Percentiles rank a stretch among this genome's conserved stretches.
phyloP scores from a whole-genome alignment of 2,113 vertebrate genomes.

The Catagonus wagneri region DNA sequence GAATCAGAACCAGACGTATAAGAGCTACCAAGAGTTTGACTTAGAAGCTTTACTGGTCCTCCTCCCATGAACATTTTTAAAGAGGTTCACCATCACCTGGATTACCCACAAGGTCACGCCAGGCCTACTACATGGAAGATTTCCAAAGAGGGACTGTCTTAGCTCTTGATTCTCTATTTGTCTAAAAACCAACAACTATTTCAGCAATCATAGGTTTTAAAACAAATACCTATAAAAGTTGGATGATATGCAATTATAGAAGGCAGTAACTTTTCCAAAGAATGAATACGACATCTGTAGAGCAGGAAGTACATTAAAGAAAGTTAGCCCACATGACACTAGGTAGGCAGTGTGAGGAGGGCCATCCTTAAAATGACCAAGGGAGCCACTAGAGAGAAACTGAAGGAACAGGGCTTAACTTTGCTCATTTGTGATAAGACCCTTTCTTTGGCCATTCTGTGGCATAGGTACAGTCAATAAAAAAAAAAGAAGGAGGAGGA shows the following conservation, averaged over 20 bases:
- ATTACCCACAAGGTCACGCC: background rate
- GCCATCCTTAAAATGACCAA: background rate
- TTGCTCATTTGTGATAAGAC: background rate
- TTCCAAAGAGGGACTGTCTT: background rate
- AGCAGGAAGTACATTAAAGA: background rate
- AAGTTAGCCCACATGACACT: background rate
- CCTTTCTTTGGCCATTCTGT: background rate
- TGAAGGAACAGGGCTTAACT: background rate
- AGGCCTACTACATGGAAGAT: background rate
- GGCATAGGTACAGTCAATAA: background rate
- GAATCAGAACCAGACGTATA: background rate
- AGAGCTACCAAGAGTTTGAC: background rate
- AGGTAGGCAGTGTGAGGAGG: background rate
- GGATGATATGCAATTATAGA: background rate
- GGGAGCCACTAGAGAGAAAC: background rate
- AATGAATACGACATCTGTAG: background rate
- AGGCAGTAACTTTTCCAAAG: background rate
- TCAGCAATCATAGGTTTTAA: constrained; percentile 26
- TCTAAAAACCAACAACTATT: constrained; percentile 18
- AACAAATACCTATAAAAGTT: background rate
- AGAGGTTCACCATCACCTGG: background rate
- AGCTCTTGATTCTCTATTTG: background rate
- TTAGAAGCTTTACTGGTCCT: background rate
- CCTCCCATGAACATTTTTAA: background rate
- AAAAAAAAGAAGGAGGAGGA: background rate